These are phyloP conservation scores for Heptranchias perlo DNA, from an alignment of 2,113 vertebrate species.

Conservation along the genomic window DNA sequence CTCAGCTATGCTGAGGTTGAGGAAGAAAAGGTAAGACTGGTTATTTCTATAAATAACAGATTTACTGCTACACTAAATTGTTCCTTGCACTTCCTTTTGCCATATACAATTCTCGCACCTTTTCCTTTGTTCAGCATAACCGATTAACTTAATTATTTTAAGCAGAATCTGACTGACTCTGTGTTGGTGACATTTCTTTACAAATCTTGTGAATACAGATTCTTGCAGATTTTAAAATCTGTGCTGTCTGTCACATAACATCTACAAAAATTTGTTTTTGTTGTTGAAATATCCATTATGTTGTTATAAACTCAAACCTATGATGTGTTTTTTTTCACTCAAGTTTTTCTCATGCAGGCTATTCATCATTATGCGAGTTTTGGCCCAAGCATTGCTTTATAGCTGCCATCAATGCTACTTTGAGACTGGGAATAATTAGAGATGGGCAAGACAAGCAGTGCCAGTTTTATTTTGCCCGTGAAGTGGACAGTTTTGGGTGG, in stretches of 20 bases:
- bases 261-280: background rate
- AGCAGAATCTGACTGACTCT: background rate
- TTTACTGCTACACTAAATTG: background rate
- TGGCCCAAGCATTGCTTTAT: background rate
- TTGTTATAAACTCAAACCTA: background rate
- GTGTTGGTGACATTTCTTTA: background rate
- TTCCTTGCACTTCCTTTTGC: background rate
- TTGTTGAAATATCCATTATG: background rate
- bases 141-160: background rate
- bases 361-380: background rate
- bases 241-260: background rate
- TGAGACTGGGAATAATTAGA: background rate
- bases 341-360: background rate
- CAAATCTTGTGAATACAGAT: background rate
- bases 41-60: background rate
- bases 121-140: background rate
- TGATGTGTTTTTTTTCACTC: background rate
- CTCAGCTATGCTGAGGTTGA: background rate
- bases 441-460: background rate
- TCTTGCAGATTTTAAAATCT: background rate
- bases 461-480: background rate
- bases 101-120: background rate
- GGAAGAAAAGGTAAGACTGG: background rate
- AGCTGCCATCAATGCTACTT: background rate
- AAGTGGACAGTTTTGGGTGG: background rate